A percentile compares a stretch with the other conserved stretches of the same genome.
These are phyloP conservation scores for Chloroceryle aenea DNA, from an alignment of 2,113 vertebrate genomes.

Conservation along the genomic window DNA sequence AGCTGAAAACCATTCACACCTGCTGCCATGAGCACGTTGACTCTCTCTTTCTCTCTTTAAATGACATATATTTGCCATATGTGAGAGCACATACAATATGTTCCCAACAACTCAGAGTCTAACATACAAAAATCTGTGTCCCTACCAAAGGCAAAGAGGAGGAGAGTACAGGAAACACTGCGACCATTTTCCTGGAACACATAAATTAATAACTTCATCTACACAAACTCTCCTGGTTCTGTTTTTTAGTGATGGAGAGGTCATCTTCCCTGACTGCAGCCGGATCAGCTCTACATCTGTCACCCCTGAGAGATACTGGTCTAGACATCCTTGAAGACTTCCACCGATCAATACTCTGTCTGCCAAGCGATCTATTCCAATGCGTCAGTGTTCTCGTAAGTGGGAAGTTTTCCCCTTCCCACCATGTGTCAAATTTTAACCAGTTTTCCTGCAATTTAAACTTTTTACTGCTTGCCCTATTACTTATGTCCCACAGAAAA, in stretches of 20 bases:
- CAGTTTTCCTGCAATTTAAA: not conserved
- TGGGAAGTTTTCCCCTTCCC: not conserved
- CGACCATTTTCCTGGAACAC: not conserved
- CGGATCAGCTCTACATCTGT: not conserved
- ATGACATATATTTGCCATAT: not conserved
- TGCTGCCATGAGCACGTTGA: not conserved
- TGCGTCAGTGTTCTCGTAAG: not conserved
- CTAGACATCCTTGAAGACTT: not conserved
- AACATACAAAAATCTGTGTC: not conserved
- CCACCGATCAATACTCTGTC: not conserved
- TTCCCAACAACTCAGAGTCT: not conserved
- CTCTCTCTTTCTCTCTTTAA: not conserved
- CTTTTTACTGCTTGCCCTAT: not conserved
- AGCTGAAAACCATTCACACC: not conserved
- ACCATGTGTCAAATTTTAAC: accelerated
- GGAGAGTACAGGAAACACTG: not conserved
- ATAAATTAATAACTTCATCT: not conserved
- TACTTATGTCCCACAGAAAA: not conserved
- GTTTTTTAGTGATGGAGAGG: not conserved
- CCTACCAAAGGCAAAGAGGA: not conserved
- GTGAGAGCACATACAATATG: not conserved
- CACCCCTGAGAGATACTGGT: not conserved
- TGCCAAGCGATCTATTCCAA: not conserved
- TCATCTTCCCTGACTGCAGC: not conserved
- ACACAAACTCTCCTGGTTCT: not conserved